A percentile compares a stretch with the other conserved stretches of the same genome.
phyloP scores from a whole-genome alignment of 2,888 invertebrate genomes.

The Agonopterix arenella region DNA sequence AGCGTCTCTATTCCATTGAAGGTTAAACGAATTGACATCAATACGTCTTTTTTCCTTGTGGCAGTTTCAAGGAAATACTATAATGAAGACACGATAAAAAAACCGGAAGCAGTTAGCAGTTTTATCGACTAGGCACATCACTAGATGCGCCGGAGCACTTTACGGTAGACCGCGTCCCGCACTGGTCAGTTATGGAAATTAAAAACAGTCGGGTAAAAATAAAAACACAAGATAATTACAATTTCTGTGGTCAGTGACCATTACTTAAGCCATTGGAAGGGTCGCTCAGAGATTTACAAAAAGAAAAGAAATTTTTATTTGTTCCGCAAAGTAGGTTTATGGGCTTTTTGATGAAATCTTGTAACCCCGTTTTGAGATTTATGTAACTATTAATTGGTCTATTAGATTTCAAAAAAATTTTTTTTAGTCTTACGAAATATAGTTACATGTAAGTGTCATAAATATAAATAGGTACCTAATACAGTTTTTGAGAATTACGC shows the following conservation, averaged over 20 bases:
- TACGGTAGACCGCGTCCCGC: conserved; percentile 61
- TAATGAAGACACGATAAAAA: neutral
- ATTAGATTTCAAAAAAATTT: no score
- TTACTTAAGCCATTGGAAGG: conserved; percentile 32
- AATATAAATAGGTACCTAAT: no score
- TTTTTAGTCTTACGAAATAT: no score
- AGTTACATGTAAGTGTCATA: no score
- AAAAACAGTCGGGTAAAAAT: conserved; percentile 56
- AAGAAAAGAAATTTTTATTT: conserved; percentile 1
- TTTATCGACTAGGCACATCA: conserved; percentile 30
- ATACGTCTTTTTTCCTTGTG: conserved; percentile 1
- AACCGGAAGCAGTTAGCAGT: conserved; percentile 3
- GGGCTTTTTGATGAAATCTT: neutral
- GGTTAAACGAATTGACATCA: neutral
- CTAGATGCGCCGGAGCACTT: conserved; percentile 43
- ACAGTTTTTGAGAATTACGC: no score
- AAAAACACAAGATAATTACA: conserved; percentile 65
- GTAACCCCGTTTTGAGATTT: no score
- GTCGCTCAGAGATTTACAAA: conserved; percentile 17
- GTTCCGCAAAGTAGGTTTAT: conserved; percentile 5
- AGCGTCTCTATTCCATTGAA: neutral
- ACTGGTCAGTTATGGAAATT: conserved; percentile 70
- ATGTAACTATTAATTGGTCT: no score
- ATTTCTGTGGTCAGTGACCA: conserved; percentile 58
- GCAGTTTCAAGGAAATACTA: neutral